Evolutionary conservation across 2,113 vertebrate species (phyloP).

Genomic region (Pterophyllum scalare): DNA sequence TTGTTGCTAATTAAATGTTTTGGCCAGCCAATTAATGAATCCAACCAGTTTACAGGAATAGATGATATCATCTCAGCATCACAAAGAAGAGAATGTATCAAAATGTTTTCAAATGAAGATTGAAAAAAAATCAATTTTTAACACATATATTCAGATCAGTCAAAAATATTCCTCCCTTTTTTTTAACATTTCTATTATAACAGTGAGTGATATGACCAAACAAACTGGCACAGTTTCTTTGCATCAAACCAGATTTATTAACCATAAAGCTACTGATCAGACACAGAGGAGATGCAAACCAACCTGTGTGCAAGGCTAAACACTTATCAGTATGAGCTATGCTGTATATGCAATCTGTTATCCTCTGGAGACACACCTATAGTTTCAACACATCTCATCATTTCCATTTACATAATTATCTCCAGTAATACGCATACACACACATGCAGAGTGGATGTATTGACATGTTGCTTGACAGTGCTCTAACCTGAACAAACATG

Average conservation of each 20-base stretch:
- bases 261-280: background rate
- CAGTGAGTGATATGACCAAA: background rate
- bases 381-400: constrained; percentile 23
- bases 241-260: background rate
- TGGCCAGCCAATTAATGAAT: background rate
- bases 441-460: background rate
- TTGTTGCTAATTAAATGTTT: constrained; percentile 1
- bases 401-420: constrained; percentile 18
- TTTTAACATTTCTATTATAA: background rate
- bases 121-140: background rate
- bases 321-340: constrained; percentile 4
- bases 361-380: constrained; percentile 13
- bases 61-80: background rate
- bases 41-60: background rate
- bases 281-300: background rate
- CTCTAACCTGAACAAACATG: constrained; percentile 14
- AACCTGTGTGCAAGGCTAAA: background rate
- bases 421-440: background rate
- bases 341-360: constrained; percentile 1
- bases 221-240: background rate
- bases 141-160: background rate
- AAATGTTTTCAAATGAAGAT: background rate
- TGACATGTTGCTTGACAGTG: background rate
- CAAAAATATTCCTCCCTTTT: background rate
- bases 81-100: background rate